A percentile compares a stretch with the other conserved stretches of the same genome.
Conservation (phyloP, 2,797 vertebrate genomes). For the Phyllotis vaccarum region DNA sequence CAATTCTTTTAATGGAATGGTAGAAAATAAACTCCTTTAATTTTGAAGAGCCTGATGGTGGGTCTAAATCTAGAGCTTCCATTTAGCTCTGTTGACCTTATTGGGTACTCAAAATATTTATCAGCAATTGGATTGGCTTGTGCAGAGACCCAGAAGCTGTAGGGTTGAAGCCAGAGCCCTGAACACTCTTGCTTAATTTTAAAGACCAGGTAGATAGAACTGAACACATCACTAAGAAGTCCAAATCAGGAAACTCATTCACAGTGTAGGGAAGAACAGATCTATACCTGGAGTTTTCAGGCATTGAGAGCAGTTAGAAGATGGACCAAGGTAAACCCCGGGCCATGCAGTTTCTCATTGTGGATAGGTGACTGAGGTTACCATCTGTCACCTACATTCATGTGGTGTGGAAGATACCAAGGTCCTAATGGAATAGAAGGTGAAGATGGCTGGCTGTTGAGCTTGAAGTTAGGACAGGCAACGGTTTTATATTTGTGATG, state of each 20-base stretch:
- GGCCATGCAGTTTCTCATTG: background rate
- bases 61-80: background rate
- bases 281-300: background rate
- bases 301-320: background rate
- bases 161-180: background rate
- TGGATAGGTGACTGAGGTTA: background rate
- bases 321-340: background rate
- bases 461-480: background rate
- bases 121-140: background rate
- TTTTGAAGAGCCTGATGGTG: constrained; percentile 25
- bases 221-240: constrained; percentile 12
- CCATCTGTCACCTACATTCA: background rate
- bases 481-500: background rate
- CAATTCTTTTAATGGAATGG: background rate
- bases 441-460: background rate
- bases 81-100: background rate
- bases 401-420: background rate
- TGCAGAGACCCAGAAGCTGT: background rate
- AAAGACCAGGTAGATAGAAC: background rate
- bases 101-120: background rate
- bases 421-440: background rate
- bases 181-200: background rate
- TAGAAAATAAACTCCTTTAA: constrained; percentile 16
- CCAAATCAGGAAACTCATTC: constrained; percentile 5
- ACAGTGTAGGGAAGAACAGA: background rate